Conservation (phyloP, 2,888 invertebrate species). For the Drosophila hawaiiensis region DNA sequence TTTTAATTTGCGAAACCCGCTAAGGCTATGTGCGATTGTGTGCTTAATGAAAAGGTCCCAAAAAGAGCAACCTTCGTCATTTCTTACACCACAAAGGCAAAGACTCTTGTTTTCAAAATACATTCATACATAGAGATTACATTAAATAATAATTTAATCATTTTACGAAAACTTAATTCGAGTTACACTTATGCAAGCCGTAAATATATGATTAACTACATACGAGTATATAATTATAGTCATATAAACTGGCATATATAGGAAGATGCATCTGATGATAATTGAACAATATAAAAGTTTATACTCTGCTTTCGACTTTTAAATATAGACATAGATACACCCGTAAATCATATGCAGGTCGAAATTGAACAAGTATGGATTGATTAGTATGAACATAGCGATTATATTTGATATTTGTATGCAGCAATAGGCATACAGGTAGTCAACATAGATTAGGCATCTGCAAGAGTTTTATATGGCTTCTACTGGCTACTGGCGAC, state of each 20-base stretch:
- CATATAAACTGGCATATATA: neutral
- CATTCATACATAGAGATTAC: conserved; percentile 4
- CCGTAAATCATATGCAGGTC: neutral
- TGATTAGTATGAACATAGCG: neutral
- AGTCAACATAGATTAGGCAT: neutral
- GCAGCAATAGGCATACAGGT: neutral
- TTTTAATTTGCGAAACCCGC: conserved; percentile 77
- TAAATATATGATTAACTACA: neutral
- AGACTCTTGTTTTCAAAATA: neutral
- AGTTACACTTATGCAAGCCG: neutral
- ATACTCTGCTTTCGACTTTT: neutral
- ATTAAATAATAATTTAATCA: conserved; percentile 66
- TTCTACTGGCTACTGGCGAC: neutral
- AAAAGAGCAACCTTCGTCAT: neutral
- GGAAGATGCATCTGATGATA: neutral
- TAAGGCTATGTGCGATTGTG: conserved; percentile 10
- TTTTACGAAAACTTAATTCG: conserved; percentile 52
- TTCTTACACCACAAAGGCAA: conserved; percentile 2
- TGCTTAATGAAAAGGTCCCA: conserved; percentile 14
- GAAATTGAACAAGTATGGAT: neutral
- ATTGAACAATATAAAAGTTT: neutral
- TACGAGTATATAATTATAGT: neutral
- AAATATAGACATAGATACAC: neutral
- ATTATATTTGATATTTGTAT: neutral
- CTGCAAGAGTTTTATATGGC: neutral